phyloP scores from a whole-genome alignment of 1,140 invertebrate genomes.

The Leptinotarsa lineolata region DNA sequence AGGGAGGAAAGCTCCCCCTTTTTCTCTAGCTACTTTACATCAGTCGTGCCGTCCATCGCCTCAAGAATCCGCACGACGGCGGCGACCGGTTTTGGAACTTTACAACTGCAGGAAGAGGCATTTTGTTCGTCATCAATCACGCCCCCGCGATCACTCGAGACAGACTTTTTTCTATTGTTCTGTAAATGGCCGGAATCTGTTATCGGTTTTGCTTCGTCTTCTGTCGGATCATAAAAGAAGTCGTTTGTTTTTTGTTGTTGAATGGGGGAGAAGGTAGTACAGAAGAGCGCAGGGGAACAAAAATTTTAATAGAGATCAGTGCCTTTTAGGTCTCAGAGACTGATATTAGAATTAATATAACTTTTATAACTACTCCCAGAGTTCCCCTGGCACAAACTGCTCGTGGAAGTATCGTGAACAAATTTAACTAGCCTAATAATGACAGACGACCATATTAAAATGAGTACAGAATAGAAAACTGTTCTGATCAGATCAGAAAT shows the following conservation, averaged over 20 bases:
- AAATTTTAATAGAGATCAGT: no score
- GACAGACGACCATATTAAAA: no score
- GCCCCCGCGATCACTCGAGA: neutral
- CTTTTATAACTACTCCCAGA: no score
- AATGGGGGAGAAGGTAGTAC: neutral
- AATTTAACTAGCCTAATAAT: no score
- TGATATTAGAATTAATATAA: no score
- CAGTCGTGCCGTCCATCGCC: neutral
- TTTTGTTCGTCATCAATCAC: conserved; percentile 2
- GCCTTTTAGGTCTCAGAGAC: no score
- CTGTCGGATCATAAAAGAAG: neutral
- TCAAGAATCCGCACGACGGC: neutral
- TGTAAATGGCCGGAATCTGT: neutral
- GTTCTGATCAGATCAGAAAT: no score
- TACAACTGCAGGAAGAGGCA: neutral
- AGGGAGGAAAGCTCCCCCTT: neutral
- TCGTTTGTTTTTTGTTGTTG: neutral
- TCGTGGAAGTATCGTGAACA: no score
- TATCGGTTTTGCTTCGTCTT: conserved; percentile 4
- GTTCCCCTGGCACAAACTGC: no score
- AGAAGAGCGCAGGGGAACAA: no score
- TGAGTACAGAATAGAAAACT: no score
- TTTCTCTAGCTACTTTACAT: neutral
- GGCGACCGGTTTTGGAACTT: neutral
- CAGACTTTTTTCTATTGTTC: conserved; percentile 8